Conservation (phyloP, 1,140 invertebrate species). For the Leptopilina clavipes region DNA sequence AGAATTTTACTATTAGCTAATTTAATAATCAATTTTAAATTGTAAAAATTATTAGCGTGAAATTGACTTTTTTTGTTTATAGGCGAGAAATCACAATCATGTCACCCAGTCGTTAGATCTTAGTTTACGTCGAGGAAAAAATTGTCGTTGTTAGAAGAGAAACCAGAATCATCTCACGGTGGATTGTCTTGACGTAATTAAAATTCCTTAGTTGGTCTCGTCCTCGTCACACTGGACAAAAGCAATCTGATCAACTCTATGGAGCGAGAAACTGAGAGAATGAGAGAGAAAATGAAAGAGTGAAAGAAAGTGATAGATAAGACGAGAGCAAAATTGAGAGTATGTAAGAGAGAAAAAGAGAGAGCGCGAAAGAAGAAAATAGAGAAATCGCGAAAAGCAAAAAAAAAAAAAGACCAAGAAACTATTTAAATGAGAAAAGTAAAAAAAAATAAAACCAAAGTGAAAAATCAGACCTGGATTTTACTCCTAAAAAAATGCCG, state of each 20-base stretch:
- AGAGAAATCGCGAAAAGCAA: constrained; percentile 36
- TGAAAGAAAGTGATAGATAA: constrained; percentile 54
- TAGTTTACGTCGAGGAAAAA: constrained; percentile 73
- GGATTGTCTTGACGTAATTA: constrained; percentile 66
- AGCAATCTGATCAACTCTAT: constrained; percentile 5
- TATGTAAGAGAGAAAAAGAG: constrained; percentile 10
- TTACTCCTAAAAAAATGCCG: background rate
- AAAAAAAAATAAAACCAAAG: constrained; percentile 53
- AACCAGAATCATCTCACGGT: constrained; percentile 61
- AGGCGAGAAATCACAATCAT: constrained; percentile 69
- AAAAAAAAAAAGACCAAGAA: constrained; percentile 48
- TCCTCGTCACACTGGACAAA: constrained; percentile 38
- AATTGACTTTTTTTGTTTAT: constrained; percentile 36
- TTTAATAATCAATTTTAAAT: too few relatives aligned
- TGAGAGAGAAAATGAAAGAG: constrained; percentile 42
- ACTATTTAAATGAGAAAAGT: constrained; percentile 40
- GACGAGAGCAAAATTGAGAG: too few relatives aligned
- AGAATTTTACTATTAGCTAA: too few relatives aligned
- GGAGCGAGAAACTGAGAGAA: background rate
- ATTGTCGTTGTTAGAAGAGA: constrained; percentile 70
- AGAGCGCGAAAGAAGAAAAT: background rate
- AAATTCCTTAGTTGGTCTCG: constrained; percentile 53
- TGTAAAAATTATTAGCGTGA: background rate
- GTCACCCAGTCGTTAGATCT: constrained; percentile 73
- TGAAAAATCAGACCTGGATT: constrained; percentile 31